Percentiles rank a stretch among this genome's conserved stretches.
These are phyloP conservation scores for Scaptomyza hsui DNA, from an alignment of 1,140 invertebrate species.

Conservation along the genomic window DNA sequence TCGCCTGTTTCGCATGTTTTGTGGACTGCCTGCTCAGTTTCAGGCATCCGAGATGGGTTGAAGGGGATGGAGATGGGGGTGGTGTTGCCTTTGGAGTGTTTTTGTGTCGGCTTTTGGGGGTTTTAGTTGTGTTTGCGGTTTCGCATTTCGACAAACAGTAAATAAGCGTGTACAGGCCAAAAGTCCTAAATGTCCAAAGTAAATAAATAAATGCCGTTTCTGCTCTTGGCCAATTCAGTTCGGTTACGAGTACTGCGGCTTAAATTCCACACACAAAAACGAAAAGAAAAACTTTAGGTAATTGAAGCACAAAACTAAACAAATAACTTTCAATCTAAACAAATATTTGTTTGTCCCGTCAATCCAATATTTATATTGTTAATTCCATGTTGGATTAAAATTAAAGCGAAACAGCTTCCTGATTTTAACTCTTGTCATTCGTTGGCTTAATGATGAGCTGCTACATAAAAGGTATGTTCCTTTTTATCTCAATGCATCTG, in stretches of 20 bases:
- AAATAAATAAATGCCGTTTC: conserved; percentile 61
- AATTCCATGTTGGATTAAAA: background rate
- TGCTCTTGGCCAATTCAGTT: conserved; percentile 34
- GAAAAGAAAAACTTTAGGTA: conserved; percentile 55
- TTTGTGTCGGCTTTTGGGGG: conserved; percentile 16
- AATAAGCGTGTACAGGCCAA: conserved; percentile 58
- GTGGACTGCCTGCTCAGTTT: conserved; percentile 13
- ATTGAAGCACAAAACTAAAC: conserved; percentile 63
- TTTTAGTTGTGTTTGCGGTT: conserved; percentile 67
- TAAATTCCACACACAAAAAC: conserved; percentile 30
- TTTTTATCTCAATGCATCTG: conserved; percentile 23
- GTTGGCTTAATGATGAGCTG: background rate
- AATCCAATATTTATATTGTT: background rate
- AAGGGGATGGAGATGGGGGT: too few relatives aligned
- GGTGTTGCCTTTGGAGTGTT: conserved; percentile 11
- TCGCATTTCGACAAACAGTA: conserved; percentile 74
- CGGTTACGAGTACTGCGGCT: conserved; percentile 6
- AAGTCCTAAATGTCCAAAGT: conserved; percentile 54
- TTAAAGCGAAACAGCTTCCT: background rate
- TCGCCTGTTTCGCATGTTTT: conserved; percentile 39
- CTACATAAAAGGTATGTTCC: conserved; percentile 6
- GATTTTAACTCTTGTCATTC: background rate
- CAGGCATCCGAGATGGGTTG: background rate
- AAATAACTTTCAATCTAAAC: conserved; percentile 55
- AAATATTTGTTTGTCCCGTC: conserved; percentile 35